A percentile compares a stretch with the other conserved stretches of the same genome.
Evolutionary conservation across 2,113 vertebrate species (phyloP).

Genomic region (Sebastes fasciatus): DNA sequence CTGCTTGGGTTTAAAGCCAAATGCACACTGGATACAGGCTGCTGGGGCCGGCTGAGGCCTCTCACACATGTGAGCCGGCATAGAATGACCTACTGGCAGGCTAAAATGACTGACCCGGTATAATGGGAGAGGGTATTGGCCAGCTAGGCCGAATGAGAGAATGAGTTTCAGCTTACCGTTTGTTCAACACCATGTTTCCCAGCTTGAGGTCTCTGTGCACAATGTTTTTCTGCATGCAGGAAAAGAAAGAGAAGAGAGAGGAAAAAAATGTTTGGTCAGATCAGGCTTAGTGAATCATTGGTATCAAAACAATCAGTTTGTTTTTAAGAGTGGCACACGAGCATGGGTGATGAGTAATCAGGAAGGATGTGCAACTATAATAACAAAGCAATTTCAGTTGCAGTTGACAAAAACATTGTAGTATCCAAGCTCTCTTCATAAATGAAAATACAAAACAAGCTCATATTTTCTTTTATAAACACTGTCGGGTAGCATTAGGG

Average conservation of each 20-base stretch:
- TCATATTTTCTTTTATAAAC: conserved; percentile 1
- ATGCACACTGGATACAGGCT: conserved; percentile 35
- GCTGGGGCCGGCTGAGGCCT: conserved; percentile 8
- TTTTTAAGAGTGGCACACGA: conserved; percentile 65
- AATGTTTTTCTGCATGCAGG: conserved; percentile 93
- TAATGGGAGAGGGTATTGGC: conserved; percentile 17
- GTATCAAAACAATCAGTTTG: conserved; percentile 55
- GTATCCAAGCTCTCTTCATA: background rate
- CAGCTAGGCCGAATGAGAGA: conserved; percentile 3
- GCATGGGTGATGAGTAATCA: conserved; percentile 62
- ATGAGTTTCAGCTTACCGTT: conserved; percentile 88
- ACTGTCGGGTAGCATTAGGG: background rate
- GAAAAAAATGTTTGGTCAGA: conserved; percentile 37
- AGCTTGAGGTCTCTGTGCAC: conserved; percentile 99
- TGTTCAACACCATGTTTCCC: conserved; percentile 99
- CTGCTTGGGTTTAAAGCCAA: conserved; percentile 52
- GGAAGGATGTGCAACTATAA: conserved; percentile 40
- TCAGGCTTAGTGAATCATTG: conserved; percentile 47
- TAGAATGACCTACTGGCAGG: conserved; percentile 42
- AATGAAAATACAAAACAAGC: background rate
- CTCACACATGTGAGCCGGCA: conserved; percentile 18
- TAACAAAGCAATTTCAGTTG: conserved; percentile 21
- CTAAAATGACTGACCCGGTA: conserved; percentile 41
- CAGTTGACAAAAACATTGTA: conserved; percentile 19
- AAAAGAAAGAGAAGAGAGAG: background rate